Conservation (phyloP, 2,888 invertebrate genomes). For the Chirona hameri region DNA sequence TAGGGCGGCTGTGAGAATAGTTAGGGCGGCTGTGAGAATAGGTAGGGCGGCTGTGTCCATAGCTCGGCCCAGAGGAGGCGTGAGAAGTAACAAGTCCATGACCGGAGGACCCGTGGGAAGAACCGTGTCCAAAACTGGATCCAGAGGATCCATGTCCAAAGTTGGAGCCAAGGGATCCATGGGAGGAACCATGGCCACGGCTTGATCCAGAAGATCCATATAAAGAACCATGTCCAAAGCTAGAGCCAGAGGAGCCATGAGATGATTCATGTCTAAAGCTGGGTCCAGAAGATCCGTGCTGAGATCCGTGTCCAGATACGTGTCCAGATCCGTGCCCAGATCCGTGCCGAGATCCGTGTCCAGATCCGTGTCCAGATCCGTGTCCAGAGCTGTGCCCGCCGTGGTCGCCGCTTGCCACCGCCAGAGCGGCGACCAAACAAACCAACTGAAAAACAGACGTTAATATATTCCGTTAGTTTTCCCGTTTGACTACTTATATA, state of each 20-base stretch:
- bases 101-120: no score
- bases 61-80: not conserved
- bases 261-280: not conserved
- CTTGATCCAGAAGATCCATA: not conserved
- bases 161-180: not conserved
- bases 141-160: not conserved
- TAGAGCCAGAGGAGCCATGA: not conserved
- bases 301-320: not conserved
- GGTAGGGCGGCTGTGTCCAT: not conserved
- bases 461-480: no score
- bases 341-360: no score
- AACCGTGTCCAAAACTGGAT: not conserved
- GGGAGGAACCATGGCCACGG: not conserved
- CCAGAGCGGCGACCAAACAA: no score
- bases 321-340: no score
- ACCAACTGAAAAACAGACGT: no score
- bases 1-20: no score
- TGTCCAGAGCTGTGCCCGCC: not conserved
- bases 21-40: no score
- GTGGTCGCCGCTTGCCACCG: not conserved
- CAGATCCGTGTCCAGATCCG: no score
- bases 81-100: no score
- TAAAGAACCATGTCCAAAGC: not conserved
- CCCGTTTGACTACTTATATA: no score
- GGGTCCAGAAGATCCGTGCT: not conserved